A percentile compares a stretch with the other conserved stretches of the same genome.
These are phyloP conservation scores for Drosophila multiciliata DNA, from an alignment of 2,888 invertebrate genomes.

Conservation along the genomic window DNA sequence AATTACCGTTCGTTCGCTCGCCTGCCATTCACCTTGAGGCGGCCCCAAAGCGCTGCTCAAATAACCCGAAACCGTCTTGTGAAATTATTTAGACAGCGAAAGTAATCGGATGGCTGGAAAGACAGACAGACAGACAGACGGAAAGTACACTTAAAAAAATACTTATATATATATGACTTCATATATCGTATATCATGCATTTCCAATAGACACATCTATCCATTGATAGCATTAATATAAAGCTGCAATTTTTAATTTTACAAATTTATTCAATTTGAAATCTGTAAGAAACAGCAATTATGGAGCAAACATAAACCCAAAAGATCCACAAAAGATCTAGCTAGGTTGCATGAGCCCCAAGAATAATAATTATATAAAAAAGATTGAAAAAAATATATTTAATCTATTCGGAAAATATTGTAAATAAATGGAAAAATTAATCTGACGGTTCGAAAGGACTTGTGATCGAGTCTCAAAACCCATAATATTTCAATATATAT, in stretches of 20 bases:
- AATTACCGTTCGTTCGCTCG: constrained; percentile 61
- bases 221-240: background rate
- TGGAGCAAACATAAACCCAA: background rate
- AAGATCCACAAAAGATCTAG: too few relatives aligned
- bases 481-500: background rate
- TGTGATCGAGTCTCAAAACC: background rate
- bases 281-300: background rate
- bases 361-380: background rate
- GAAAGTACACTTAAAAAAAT: background rate
- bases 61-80: constrained; percentile 71
- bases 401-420: background rate
- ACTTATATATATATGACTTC: background rate
- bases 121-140: constrained; percentile 15
- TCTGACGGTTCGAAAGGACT: background rate
- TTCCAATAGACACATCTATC: background rate
- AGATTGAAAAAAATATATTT: background rate
- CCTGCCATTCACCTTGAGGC: constrained; percentile 75
- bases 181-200: background rate
- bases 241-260: background rate
- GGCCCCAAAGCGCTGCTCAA: constrained; percentile 62
- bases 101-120: constrained; percentile 66
- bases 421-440: background rate
- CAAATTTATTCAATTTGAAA: too few relatives aligned
- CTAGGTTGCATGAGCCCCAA: background rate
- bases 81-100: constrained; percentile 77